Percentiles rank a stretch among this genome's conserved stretches.
phyloP scores from a whole-genome alignment of 2,797 vertebrate genomes.

The Helarctos malayanus region DNA sequence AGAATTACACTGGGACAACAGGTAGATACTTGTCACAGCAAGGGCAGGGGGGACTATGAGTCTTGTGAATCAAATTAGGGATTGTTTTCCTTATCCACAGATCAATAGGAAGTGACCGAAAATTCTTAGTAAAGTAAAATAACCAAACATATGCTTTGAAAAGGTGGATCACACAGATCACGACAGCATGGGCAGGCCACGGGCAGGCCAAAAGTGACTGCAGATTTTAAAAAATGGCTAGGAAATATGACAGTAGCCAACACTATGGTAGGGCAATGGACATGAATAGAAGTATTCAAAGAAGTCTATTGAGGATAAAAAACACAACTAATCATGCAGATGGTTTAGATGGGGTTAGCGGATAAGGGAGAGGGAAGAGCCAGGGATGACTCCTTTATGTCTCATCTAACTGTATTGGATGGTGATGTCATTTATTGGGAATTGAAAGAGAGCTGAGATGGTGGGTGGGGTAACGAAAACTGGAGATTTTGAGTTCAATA shows the following conservation, averaged over 20 bases:
- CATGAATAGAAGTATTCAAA: background rate
- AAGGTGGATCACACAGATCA: background rate
- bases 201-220: background rate
- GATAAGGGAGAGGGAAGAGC: rapidly evolving
- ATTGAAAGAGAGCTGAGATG: background rate
- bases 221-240: background rate
- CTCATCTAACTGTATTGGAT: background rate
- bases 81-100: background rate
- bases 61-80: background rate
- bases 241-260: no score
- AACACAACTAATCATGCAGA: background rate
- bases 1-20: background rate
- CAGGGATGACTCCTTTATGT: background rate
- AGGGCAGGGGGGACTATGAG: rapidly evolving
- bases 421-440: background rate
- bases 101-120: background rate
- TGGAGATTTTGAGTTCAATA: background rate
- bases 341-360: background rate
- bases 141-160: background rate
- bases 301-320: background rate
- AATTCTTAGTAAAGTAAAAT: background rate
- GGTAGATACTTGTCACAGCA: background rate
- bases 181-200: background rate
- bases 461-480: background rate
- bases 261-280: background rate